Conservation (phyloP, 2,113 vertebrate species). For the Salvelinus namaycush region DNA sequence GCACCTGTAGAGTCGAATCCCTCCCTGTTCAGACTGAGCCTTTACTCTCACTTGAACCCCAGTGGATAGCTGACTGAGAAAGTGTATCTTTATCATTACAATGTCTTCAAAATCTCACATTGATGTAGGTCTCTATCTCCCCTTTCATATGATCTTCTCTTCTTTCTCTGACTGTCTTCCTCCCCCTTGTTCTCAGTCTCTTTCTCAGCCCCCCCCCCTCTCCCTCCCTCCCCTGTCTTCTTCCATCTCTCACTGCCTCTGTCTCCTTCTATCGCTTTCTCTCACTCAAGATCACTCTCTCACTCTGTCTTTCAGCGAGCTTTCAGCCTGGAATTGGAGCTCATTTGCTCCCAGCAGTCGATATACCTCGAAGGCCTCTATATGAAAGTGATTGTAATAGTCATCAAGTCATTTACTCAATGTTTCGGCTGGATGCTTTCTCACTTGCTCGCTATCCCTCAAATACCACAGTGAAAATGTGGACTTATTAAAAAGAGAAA, state of each 20-base stretch:
- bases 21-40: no score
- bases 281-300: not conserved
- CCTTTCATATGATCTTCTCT: no score
- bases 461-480: no score
- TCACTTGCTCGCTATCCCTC: not conserved
- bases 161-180: not conserved
- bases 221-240: not conserved
- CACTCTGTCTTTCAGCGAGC: no score
- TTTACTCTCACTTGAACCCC: no score
- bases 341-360: not conserved
- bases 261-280: not conserved
- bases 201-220: not conserved
- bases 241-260: not conserved
- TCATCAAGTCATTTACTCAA: not conserved
- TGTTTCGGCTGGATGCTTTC: not conserved
- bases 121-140: no score
- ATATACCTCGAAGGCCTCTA: not conserved
- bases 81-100: no score
- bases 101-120: no score
- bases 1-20: no score
- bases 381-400: not conserved
- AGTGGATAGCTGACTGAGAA: no score
- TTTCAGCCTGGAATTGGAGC: no score
- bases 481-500: no score
- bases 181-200: not conserved